phyloP scores from a whole-genome alignment of 2,797 vertebrate species.

The Falco biarmicus region DNA sequence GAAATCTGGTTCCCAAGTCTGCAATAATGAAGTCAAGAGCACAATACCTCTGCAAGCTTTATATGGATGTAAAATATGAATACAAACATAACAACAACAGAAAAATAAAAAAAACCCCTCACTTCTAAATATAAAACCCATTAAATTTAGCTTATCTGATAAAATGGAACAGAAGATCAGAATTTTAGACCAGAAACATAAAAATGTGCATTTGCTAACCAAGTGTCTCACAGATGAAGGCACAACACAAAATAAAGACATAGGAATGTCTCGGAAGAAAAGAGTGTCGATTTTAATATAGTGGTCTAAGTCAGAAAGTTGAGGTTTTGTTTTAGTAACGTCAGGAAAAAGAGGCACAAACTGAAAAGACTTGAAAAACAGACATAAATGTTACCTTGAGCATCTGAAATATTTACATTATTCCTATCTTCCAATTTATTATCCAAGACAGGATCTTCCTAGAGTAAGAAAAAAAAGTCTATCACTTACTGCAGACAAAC shows the following conservation, averaged over 20 bases:
- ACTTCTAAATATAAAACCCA: background rate
- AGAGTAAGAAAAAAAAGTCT: background rate
- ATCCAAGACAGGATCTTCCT: conserved; percentile 67
- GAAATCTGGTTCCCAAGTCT: background rate
- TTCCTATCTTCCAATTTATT: conserved; percentile 28
- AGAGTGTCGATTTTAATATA: background rate
- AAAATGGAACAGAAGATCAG: background rate
- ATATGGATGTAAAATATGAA: background rate
- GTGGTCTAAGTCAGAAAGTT: rapidly evolving
- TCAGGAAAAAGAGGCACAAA: background rate
- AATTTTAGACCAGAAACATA: background rate
- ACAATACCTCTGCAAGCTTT: background rate
- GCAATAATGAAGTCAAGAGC: background rate
- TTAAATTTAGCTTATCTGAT: background rate
- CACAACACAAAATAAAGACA: background rate
- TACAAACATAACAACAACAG: background rate
- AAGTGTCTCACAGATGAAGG: background rate
- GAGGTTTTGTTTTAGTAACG: background rate
- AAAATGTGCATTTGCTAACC: background rate
- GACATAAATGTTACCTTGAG: conserved; percentile 55
- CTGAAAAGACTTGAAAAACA: background rate
- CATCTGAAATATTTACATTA: background rate
- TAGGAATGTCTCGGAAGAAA: rapidly evolving
- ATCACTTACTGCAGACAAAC: background rate
- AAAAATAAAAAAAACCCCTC: background rate